Evolutionary conservation across 2,888 invertebrate species (phyloP).

Genomic region (Mythimna pallens): DNA sequence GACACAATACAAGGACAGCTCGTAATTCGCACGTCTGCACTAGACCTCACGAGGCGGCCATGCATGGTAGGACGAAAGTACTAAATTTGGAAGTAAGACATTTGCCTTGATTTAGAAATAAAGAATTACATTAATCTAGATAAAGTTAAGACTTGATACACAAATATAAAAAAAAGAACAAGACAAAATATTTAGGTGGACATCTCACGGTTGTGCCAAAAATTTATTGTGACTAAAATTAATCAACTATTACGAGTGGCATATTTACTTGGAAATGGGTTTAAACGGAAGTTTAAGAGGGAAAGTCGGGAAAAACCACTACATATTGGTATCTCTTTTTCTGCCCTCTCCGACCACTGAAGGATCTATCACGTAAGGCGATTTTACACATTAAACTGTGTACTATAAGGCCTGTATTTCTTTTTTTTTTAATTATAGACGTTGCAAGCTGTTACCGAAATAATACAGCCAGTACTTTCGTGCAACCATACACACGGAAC

Average conservation of each 20-base stretch:
- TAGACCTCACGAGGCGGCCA: slow-evolving; percentile 63
- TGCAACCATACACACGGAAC: slow-evolving; percentile 21
- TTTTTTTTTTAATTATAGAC: background rate
- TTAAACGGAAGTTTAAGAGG: background rate
- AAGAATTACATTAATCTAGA: too few relatives aligned
- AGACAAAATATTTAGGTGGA: too few relatives aligned
- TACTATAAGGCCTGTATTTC: background rate
- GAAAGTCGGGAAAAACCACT: background rate
- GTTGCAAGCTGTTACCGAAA: background rate
- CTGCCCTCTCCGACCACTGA: too few relatives aligned
- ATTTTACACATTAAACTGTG: background rate
- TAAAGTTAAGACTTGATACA: too few relatives aligned
- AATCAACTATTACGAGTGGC: too few relatives aligned
- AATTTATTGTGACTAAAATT: background rate
- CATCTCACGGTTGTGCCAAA: too few relatives aligned
- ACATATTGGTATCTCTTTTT: too few relatives aligned
- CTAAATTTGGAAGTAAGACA: background rate
- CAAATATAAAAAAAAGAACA: too few relatives aligned
- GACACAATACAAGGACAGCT: slow-evolving; percentile 72
- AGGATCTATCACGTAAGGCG: background rate
- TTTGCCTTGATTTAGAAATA: too few relatives aligned
- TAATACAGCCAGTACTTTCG: slow-evolving; percentile 29
- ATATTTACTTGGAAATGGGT: background rate
- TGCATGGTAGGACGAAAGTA: slow-evolving; percentile 68
- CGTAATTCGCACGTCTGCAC: slow-evolving; percentile 80